Evolutionary conservation across 2,113 vertebrate genomes (phyloP).

Genomic region (Myocastor coypus): DNA sequence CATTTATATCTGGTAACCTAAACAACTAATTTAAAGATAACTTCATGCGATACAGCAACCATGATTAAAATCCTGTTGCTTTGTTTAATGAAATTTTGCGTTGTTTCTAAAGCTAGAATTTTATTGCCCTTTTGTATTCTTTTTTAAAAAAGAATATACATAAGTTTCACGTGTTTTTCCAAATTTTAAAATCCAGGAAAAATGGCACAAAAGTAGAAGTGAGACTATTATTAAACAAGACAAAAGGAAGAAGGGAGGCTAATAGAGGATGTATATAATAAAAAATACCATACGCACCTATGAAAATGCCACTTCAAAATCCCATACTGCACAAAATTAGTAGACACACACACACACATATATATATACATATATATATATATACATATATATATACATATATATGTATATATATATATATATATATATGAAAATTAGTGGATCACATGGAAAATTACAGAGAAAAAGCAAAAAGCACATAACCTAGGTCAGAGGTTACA

Average conservation of each 20-base stretch:
- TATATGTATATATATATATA: too few relatives aligned
- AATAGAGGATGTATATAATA: neutral
- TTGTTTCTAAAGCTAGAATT: too few relatives aligned
- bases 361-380: too few relatives aligned
- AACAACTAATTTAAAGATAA: too few relatives aligned
- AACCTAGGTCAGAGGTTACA: neutral
- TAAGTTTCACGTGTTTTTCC: neutral
- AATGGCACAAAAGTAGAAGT: neutral
- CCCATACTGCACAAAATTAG: neutral
- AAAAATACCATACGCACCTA: neutral
- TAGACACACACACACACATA: neutral
- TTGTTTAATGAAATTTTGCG: too few relatives aligned
- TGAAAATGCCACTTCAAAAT: neutral
- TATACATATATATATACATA: too few relatives aligned
- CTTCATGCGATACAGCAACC: too few relatives aligned
- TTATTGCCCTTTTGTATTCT: too few relatives aligned
- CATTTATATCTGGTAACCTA: too few relatives aligned
- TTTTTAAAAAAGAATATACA: too few relatives aligned
- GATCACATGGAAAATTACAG: neutral
- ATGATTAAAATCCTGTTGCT: too few relatives aligned
- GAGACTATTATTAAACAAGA: neutral
- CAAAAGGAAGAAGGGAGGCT: neutral
- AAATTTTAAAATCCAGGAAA: neutral
- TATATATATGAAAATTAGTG: neutral
- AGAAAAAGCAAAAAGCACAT: neutral